phyloP scores from a whole-genome alignment of 2,797 vertebrate species.

The Peromyscus melanophrys region DNA sequence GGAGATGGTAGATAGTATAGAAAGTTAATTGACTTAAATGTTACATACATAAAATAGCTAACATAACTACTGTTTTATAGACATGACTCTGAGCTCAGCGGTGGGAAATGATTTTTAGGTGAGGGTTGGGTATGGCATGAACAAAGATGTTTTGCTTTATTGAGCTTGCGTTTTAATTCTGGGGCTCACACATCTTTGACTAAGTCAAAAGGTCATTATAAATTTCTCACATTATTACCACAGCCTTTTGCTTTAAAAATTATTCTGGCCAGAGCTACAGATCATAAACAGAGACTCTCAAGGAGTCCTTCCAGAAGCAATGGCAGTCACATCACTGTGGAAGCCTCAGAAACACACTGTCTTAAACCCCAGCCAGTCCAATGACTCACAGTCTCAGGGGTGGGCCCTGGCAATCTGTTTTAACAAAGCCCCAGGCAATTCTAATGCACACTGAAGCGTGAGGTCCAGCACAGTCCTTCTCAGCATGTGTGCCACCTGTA shows the following conservation, averaged over 20 bases:
- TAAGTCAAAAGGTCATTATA: not conserved
- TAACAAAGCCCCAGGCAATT: not conserved
- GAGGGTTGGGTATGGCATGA: not conserved
- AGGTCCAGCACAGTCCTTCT: not conserved
- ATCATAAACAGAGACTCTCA: not conserved
- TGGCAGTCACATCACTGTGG: not conserved
- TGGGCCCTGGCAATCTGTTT: not conserved
- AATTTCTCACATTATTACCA: not conserved
- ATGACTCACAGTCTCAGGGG: not conserved
- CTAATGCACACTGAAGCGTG: not conserved
- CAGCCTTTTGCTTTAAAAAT: conserved; percentile 45
- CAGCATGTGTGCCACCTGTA: not conserved
- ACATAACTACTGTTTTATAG: not conserved
- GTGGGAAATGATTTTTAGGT: not conserved
- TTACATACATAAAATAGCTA: not conserved
- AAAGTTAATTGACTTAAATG: not conserved
- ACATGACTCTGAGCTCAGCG: not conserved
- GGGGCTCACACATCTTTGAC: not conserved
- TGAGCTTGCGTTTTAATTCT: conserved; percentile 15
- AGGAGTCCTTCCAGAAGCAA: not conserved
- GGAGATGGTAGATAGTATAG: not conserved
- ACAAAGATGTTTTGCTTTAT: not conserved
- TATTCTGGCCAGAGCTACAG: not conserved
- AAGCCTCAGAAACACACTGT: not conserved
- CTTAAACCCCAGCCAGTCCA: not conserved